Evolutionary conservation across 37 sponge, comb jelly and placozoan species (phyloP), one percentile per base, ranked within the genome.

Genomic region (Bolinopsis microptera): DNA sequence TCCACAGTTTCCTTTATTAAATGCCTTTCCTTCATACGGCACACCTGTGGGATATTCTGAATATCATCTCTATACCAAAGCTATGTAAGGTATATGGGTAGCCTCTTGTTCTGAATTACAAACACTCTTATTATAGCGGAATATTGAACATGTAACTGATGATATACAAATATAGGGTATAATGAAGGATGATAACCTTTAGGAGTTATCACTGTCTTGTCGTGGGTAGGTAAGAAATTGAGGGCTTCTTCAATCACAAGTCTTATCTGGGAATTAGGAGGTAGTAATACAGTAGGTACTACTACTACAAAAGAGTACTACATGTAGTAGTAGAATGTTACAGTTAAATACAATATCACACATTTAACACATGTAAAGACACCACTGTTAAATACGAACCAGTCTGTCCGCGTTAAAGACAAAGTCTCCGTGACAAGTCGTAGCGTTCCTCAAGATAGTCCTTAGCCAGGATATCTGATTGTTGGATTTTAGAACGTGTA

Each of bases 221-320:
- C 92, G 76, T 77, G 93, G 0, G 94, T 94, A 0, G 97, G 95
- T 24, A 97, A 68, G 32, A 95, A 95, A 41, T 97, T 96, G 27
- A 97, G 93, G 0, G 95, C 98, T 93, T 96, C 97, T 69, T 97
- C 98, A 16, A 97, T 94, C 67, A 97, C 96, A 83, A 97, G 93
- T 31, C 98, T 74, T 5, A 97, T 97, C 97, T 97, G 77, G 9
- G 22, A 35, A n/a, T n/a, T 22, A 67, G 21, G 68, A 67, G 68
- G 68, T 67, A 67, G 68, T 67, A 67, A 22, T 67, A 67, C 18
- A 21, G 68, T 67, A n/a, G n/a, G n/a, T n/a, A n/a, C n/a, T n/a
- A n/a, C n/a, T n/a, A n/a, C n/a, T n/a, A n/a, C n/a, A n/a, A 48
- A 48, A 48, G 61, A 48, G 61, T 48, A 18, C 61, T 48, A 48